Evolutionary conservation across 2,797 vertebrate species (phyloP).

Genomic region (Parauchenoglanis punctatus): DNA sequence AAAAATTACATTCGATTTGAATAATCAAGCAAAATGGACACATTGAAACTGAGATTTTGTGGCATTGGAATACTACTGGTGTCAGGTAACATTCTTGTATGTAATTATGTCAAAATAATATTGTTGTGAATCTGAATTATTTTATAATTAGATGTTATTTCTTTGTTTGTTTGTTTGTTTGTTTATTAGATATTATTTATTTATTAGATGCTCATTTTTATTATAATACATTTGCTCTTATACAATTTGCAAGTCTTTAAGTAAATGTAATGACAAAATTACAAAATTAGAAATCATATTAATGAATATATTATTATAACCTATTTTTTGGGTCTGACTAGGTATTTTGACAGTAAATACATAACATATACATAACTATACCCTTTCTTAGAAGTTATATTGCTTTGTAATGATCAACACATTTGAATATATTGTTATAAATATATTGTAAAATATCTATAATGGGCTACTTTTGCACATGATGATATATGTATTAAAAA

Average conservation of each 20-base stretch:
- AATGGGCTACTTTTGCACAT: background rate
- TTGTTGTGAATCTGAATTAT: background rate
- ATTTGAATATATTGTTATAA: background rate
- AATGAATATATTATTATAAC: background rate
- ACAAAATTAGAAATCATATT: background rate
- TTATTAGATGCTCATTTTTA: background rate
- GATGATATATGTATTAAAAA: background rate
- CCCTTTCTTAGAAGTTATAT: background rate
- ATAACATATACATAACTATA: background rate
- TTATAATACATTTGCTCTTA: background rate
- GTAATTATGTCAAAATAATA: background rate
- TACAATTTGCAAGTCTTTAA: background rate
- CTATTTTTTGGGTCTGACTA: background rate
- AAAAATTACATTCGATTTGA: background rate
- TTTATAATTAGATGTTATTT: background rate
- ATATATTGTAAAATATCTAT: background rate
- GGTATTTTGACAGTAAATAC: background rate
- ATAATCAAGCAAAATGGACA: constrained; percentile 12
- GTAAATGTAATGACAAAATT: background rate
- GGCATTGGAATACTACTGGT: constrained; percentile 17
- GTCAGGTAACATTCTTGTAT: constrained; percentile 26
- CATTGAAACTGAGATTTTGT: constrained; percentile 5
- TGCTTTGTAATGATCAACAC: background rate
- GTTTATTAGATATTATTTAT: background rate
- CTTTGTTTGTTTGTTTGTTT: too few relatives aligned